These are phyloP conservation scores for Calonectris borealis DNA, from an alignment of 2,113 vertebrate species.

Conservation along the genomic window DNA sequence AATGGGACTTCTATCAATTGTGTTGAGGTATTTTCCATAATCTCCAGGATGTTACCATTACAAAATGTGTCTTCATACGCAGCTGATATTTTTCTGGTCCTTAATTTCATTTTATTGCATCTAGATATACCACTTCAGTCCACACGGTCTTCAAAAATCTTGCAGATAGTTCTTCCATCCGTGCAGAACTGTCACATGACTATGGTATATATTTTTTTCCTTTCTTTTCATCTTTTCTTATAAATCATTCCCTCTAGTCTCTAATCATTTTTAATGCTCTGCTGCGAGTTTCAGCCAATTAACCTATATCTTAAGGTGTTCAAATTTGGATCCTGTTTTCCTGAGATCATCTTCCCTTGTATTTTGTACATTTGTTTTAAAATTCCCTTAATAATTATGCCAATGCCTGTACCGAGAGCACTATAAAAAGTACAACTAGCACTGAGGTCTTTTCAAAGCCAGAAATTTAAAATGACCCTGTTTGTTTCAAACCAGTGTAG, in stretches of 20 bases:
- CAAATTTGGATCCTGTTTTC: neutral
- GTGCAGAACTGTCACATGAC: neutral
- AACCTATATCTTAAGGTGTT: neutral
- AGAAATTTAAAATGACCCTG: neutral
- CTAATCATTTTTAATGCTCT: neutral
- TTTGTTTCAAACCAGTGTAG: neutral
- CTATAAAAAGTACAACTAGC: neutral
- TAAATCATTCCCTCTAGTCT: neutral
- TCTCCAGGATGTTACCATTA: neutral
- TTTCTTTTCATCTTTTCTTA: neutral
- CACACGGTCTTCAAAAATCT: neutral
- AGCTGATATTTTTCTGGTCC: neutral
- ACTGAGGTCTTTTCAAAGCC: neutral
- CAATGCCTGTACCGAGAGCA: neutral
- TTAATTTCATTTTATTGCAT: neutral
- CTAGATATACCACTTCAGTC: neutral
- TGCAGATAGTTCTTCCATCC: neutral
- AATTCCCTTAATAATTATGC: neutral
- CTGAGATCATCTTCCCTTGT: neutral
- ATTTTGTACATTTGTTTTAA: neutral
- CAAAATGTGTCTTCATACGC: neutral
- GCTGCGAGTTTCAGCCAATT: slow-evolving; percentile 9
- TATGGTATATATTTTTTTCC: neutral
- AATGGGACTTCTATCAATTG: neutral
- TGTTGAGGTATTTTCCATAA: neutral